phyloP scores from a whole-genome alignment of 2,888 invertebrate species.

The Nomada hirtipes region DNA sequence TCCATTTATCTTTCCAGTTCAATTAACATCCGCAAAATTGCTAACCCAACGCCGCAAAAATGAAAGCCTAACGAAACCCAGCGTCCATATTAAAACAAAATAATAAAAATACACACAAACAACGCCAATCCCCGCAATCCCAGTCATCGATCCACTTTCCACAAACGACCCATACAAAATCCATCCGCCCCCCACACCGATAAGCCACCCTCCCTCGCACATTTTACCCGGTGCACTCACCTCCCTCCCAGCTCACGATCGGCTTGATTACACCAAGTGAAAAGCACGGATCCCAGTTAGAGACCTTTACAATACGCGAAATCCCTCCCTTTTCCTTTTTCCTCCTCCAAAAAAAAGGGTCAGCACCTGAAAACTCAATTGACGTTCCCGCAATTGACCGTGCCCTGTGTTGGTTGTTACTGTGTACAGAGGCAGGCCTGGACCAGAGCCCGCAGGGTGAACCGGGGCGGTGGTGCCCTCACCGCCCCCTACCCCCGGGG shows the following conservation, averaged over 20 bases:
- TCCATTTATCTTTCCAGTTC: not conserved
- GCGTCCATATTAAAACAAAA: not conserved
- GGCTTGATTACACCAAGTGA: not conserved
- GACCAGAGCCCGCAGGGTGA: slow-evolving; percentile 88
- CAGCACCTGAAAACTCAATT: slow-evolving; percentile 5
- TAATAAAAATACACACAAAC: not conserved
- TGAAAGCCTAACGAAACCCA: not conserved
- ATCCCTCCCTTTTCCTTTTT: not conserved
- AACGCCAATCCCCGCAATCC: not conserved
- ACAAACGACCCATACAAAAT: not conserved
- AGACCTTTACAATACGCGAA: not conserved
- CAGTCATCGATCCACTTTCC: not conserved
- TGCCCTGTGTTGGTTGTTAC: slow-evolving; percentile 32
- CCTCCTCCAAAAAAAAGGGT: not conserved
- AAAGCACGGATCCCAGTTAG: not conserved
- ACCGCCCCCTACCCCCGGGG: slow-evolving; percentile 76
- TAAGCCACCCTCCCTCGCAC: not conserved
- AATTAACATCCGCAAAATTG: no score
- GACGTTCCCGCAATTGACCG: slow-evolving; percentile 25
- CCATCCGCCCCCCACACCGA: not conserved
- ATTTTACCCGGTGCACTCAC: not conserved
- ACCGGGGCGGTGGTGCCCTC: slow-evolving; percentile 84
- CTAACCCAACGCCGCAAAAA: not conserved
- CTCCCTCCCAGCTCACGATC: not conserved
- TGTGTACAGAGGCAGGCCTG: slow-evolving; percentile 85